Conservation (phyloP, 1,140 invertebrate genomes). For the Euwallacea fornicatus region DNA sequence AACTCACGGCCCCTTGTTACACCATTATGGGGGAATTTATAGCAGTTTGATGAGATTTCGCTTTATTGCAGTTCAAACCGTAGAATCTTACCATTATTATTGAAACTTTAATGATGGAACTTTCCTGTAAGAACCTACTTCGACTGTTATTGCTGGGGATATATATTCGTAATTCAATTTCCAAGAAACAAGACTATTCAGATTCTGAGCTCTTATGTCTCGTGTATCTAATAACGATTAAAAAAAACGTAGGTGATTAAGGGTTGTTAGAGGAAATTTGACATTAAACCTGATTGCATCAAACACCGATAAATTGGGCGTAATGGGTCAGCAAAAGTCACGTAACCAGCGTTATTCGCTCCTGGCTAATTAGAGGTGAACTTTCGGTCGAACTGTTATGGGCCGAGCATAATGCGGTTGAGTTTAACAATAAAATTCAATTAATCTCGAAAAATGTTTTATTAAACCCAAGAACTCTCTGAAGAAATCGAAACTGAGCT, state of each 20-base stretch:
- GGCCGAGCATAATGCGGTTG: neutral
- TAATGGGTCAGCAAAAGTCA: neutral
- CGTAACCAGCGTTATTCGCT: neutral
- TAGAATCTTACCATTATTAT: neutral
- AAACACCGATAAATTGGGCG: neutral
- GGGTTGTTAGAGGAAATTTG: neutral
- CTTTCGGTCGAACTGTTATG: neutral
- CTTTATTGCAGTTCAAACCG: conserved; percentile 3
- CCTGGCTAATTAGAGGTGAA: neutral
- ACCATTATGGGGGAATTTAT: conserved; percentile 10
- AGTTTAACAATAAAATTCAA: conserved; percentile 1
- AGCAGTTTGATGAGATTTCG: conserved; percentile 14
- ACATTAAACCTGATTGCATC: neutral
- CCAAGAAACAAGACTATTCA: neutral
- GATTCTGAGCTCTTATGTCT: neutral
- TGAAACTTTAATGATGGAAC: conserved; percentile 2
- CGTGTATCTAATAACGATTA: neutral
- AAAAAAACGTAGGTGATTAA: neutral
- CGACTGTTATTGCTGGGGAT: neutral
- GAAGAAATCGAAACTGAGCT: neutral
- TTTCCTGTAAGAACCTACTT: neutral
- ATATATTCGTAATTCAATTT: neutral
- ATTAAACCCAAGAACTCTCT: neutral
- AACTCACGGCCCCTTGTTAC: conserved; percentile 6
- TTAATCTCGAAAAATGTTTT: conserved; percentile 5